Conservation (phyloP, 2,113 vertebrate species). For the Anguilla japonica region DNA sequence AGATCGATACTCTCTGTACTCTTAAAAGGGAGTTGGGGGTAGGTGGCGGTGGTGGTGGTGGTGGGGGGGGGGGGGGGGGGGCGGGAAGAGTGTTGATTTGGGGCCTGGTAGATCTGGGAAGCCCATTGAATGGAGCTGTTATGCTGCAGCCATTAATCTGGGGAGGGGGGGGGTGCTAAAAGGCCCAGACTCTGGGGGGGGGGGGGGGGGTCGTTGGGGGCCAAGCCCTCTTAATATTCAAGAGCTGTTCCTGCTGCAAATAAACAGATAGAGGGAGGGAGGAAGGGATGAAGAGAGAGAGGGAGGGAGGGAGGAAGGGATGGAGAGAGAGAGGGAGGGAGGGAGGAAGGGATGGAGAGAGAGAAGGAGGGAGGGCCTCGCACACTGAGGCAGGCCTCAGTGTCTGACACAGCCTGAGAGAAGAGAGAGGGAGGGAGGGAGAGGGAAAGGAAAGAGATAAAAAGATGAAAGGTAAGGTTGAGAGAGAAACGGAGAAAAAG, state of each 20-base stretch:
- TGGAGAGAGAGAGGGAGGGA: neutral
- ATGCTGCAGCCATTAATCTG: neutral
- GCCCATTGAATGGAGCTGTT: neutral
- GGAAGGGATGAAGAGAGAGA: neutral
- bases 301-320: neutral
- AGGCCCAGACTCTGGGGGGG: neutral
- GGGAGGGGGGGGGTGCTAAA: neutral
- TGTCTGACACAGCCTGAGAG: no score
- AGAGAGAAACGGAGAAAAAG: neutral
- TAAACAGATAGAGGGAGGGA: neutral
- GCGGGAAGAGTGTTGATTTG: neutral
- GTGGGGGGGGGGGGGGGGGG: no score
- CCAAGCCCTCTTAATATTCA: neutral
- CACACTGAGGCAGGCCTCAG: no score
- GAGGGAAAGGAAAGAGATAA: neutral
- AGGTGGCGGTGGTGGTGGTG: no score
- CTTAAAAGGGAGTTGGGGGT: neutral
- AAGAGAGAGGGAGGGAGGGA: neutral
- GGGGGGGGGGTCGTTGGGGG: neutral
- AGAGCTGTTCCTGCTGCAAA: neutral
- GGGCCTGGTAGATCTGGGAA: neutral
- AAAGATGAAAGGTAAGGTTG: constrained; percentile 3
- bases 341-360: neutral
- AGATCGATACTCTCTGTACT: neutral
- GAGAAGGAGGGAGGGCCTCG: neutral